These are phyloP conservation scores for Chrysaora quinquecirrha DNA, from an alignment of 30 jellyfish, hydroid and myxozoan genomes.

Conservation along the genomic window DNA sequence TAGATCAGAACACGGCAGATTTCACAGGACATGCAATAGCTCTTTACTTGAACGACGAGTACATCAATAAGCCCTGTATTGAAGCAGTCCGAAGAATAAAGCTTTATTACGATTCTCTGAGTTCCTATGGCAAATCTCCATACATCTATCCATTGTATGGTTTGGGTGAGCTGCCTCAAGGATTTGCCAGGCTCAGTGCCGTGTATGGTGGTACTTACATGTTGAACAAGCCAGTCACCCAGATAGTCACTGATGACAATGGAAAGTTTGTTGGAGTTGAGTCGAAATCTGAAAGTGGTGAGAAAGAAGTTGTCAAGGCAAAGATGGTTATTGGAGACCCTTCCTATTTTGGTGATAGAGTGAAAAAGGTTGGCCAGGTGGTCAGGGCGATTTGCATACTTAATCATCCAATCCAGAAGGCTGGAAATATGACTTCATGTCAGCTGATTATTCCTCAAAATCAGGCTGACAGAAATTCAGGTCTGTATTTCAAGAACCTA, in stretches of 20 bases:
- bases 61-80: constrained; percentile 68
- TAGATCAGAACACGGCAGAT: constrained; percentile 94
- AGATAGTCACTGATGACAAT: constrained; percentile 83
- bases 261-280: constrained; percentile 94
- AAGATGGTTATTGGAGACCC: constrained; percentile 99
- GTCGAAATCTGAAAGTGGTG: constrained; percentile 67
- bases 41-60: constrained; percentile 79
- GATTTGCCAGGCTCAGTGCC: constrained; percentile 99
- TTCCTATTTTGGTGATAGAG: constrained; percentile 88
- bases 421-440: constrained; percentile 76
- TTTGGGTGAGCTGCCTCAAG: constrained; percentile 99
- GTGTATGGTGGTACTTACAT: constrained; percentile 99
- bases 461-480: constrained; percentile 94
- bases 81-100: constrained; percentile 79
- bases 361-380: constrained; percentile 93
- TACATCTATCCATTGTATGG: constrained; percentile 98
- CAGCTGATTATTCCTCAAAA: constrained; percentile 97
- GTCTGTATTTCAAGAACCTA: too few relatives aligned
- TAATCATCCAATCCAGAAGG: constrained; percentile 92
- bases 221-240: constrained; percentile 91
- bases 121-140: constrained; percentile 94
- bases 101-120: constrained; percentile 82
- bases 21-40: constrained; percentile 98
- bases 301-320: constrained; percentile 87
- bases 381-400: constrained; percentile 97